Conservation (phyloP, 2,113 vertebrate genomes). For the Syngnathus floridae region DNA sequence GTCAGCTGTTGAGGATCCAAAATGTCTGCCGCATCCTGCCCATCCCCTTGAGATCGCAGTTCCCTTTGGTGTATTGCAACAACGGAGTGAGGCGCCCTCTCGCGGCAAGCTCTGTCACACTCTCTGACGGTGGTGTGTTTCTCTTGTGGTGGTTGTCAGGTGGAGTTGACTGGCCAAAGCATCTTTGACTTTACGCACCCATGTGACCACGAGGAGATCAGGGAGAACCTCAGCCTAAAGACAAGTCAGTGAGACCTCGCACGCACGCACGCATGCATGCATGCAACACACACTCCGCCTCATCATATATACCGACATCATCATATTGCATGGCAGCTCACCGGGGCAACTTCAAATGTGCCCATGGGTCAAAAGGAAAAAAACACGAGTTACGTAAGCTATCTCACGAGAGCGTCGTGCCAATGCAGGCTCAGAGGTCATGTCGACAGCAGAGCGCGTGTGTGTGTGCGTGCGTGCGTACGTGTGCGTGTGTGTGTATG, state of each 20-base stretch:
- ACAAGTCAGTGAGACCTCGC: constrained; percentile 38
- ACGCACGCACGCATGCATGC: neutral
- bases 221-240: constrained; percentile 91
- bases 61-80: no score
- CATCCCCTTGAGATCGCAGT: no score
- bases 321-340: neutral
- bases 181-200: constrained; percentile 99
- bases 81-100: no score
- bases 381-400: constrained; percentile 9
- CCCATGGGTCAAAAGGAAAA: neutral
- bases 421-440: constrained; percentile 25
- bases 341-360: neutral
- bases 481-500: neutral
- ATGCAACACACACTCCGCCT: no score
- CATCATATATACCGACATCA: neutral
- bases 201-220: constrained; percentile 96
- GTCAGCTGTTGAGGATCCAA: no score
- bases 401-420: constrained; percentile 15
- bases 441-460: constrained; percentile 10
- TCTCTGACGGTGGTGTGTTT: neutral
- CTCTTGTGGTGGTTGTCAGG: constrained; percentile 63
- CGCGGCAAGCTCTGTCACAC: no score
- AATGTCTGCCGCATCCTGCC: no score
- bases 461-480: constrained; percentile 3
- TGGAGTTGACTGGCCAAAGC: constrained; percentile 95